Base-by-base conservation (phyloP, 2,797 vertebrate genomes). In the Bovichtus variegatus region DNA sequence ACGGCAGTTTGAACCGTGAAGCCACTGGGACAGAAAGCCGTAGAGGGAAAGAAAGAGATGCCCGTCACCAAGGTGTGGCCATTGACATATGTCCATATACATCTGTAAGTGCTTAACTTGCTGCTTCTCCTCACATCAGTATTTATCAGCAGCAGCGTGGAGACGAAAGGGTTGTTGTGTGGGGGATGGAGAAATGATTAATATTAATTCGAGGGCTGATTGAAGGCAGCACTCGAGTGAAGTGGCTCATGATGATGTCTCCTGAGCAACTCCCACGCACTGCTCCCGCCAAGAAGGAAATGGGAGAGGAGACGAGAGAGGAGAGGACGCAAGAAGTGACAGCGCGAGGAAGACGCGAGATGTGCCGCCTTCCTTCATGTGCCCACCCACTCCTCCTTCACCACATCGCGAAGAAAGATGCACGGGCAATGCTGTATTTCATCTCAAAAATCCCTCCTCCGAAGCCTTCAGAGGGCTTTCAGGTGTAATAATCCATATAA, bases 141-240 rank as follows among this genome's bases (percentile, higher is more conserved):
- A 81, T 90, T 91, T 91, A 89, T 91, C 82, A 82, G 80, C 69
- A 10, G 65, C 66, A 4, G 57, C 1, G 31, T 31, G 51, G 54
- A 64, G 71, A 68, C 43, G 51, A 75, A 65, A 25, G 60, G 73
- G 50, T 84, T 91, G 87, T 88, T 91, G 81, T 85, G 77, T 50
- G 70, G 53, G 76, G 71, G 79, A 44, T 18, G 66, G 85, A 61
- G 82, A 25, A 47, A 49, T 89, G 78, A 93, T 93, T 94, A 93
- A 93, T 94, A 94, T 95, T 91, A 93, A 94, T 95, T 93, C 71
- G 69, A 91, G 78, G 76, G 83, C 85, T 93, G 93, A 94, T 93
- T 94, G 92, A 94, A 94, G 86, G 91, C 90, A 90, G 90, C 89
- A 87, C 90, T 92, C 80, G 70, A 89, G 83, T 80, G 83, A 90